Conservation (phyloP, 2,113 vertebrate genomes). For the Cromileptes altivelis region DNA sequence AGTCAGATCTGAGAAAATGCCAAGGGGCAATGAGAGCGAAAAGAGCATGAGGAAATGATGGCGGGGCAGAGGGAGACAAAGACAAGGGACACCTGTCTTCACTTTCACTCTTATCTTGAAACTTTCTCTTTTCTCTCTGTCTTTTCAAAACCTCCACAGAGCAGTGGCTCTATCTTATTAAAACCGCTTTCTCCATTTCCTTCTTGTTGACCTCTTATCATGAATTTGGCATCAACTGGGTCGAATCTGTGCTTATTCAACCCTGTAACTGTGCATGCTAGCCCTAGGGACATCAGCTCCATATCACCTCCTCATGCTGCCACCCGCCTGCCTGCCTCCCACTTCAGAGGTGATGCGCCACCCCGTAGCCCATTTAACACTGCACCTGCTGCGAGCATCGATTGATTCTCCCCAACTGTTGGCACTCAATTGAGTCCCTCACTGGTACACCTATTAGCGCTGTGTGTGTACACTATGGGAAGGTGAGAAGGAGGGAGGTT, state of each 20-base stretch:
- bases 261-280: conserved; percentile 25
- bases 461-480: conserved; percentile 12
- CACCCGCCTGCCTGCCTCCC: conserved; percentile 43
- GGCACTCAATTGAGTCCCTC: conserved; percentile 56
- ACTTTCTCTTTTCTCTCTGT: conserved; percentile 8
- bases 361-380: conserved; percentile 66
- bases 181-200: conserved; percentile 23
- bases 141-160: conserved; percentile 18
- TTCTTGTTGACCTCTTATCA: conserved; percentile 30
- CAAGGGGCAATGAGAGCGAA: conserved; percentile 37
- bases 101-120: conserved; percentile 3
- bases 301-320: conserved; percentile 42
- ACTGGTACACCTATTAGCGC: conserved; percentile 50
- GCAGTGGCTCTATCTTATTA: conserved; percentile 22
- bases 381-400: conserved; percentile 65
- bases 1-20: conserved; percentile 64
- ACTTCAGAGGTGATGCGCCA: conserved; percentile 57
- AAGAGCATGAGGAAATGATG: conserved; percentile 32
- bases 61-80: neutral
- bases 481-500: conserved; percentile 39
- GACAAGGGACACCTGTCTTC: conserved; percentile 37
- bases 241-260: conserved; percentile 44
- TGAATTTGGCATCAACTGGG: conserved; percentile 24
- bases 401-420: conserved; percentile 70
- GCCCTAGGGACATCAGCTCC: conserved; percentile 46